These are phyloP conservation scores for Epistrophe eligans DNA, from an alignment of 2,888 invertebrate species.

Conservation along the genomic window DNA sequence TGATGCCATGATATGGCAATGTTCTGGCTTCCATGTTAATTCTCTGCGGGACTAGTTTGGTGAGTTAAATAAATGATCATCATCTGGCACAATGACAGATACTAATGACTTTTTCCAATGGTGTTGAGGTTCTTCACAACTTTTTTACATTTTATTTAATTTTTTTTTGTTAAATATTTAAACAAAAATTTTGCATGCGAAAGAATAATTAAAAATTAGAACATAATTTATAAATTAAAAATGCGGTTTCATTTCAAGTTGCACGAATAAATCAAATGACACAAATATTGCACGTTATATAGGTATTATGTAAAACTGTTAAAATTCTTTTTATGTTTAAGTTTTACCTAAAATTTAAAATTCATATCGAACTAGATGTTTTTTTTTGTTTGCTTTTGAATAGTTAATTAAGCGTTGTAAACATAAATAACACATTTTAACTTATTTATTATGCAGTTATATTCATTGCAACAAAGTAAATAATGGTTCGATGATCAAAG, in stretches of 20 bases:
- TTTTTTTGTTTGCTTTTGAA: not conserved
- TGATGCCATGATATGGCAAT: slow-evolving; percentile 33
- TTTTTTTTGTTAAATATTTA: slow-evolving; percentile 20
- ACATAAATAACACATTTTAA: not conserved
- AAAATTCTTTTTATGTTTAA: not conserved
- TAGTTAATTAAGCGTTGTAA: not conserved
- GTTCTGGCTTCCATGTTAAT: slow-evolving; percentile 63
- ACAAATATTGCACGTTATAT: no score
- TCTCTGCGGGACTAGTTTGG: slow-evolving; percentile 68
- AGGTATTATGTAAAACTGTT: not conserved
- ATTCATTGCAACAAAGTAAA: not conserved
- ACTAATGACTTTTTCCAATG: slow-evolving; percentile 66
- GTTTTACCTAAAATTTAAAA: not conserved
- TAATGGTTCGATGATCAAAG: not conserved
- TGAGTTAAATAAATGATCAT: slow-evolving; percentile 74
- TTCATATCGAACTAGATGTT: not conserved
- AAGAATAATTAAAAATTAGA: slow-evolving; percentile 1
- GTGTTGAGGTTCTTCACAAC: slow-evolving; percentile 55
- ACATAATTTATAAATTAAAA: slow-evolving; percentile 51
- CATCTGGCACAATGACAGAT: slow-evolving; percentile 71
- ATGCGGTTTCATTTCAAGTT: not conserved
- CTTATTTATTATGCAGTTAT: not conserved
- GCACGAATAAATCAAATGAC: no score
- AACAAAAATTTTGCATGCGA: slow-evolving; percentile 52
- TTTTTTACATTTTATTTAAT: slow-evolving; percentile 4